Base-by-base conservation (phyloP, 2,888 invertebrate genomes). In the Macroteleia sp. region DNA sequence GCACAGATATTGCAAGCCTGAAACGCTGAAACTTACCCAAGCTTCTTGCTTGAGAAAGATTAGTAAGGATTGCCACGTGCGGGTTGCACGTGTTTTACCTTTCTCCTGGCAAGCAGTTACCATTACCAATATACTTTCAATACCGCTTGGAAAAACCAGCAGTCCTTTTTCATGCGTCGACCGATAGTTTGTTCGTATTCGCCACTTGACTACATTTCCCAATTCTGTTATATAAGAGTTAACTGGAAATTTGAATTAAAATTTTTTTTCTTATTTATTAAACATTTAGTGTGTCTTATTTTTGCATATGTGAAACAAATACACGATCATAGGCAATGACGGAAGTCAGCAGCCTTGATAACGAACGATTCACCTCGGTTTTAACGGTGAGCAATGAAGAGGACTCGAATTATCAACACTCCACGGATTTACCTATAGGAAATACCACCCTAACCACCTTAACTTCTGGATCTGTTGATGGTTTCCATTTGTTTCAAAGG, bases 401-500 rank as follows among this genome's bases (percentile, higher is more conserved):
- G 12, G 81, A 83, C 6, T 70, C 82, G 17, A 74, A 78, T 10
- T 78, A 77, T 6, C 77, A 86, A 25, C 83, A 80, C 17, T 69
- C 85, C 19, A 82, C 76, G 22, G 82, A 83, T n/a, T 77, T 81
- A 1, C 77, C 81, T 2, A 61, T 77, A 2, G 81, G 82, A 16
- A 83, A 81, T 48, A 61, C 78, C 12, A 81, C 67, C 3, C 61
- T 85, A 9, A 81, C 82, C 9, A 77, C 83, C 9, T 62, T 86
- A 16, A 80, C 80, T 3, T 73, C 82, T 2, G 78, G 79, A n/a
- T 81, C 81, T 14, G 81, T 85, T 10, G 83, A 80, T 36, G 86
- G 85, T 2, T 67, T 89, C 9, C 85, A 87, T 62, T 82, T 89
- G 17, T 69, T 88, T 19, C 83, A 85, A 14, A 81, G 87, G 46